Percentiles rank a stretch among this genome's conserved stretches.
These are phyloP conservation scores for Drosophila subobscura DNA, from an alignment of 1,140 invertebrate genomes.

Conservation along the genomic window DNA sequence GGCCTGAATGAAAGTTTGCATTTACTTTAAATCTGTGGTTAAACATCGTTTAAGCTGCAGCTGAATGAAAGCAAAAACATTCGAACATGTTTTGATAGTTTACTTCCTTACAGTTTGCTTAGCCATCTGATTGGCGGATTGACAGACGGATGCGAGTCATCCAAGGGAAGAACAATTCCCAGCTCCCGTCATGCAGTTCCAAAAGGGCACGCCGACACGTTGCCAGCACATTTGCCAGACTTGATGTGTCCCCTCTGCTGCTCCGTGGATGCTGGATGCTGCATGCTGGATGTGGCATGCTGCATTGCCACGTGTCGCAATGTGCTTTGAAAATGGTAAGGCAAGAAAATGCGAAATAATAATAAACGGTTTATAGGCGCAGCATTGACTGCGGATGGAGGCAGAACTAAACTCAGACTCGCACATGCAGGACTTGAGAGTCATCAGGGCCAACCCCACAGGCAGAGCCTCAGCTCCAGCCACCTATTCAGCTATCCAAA, in stretches of 20 bases:
- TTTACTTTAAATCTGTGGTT: too few species aligned
- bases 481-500: too few species aligned
- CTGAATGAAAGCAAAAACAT: neutral
- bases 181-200: constrained; percentile 30
- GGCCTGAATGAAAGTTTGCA: too few species aligned
- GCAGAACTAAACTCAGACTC: constrained; percentile 32
- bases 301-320: constrained; percentile 70
- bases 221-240: constrained; percentile 60
- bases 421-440: constrained; percentile 12
- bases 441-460: constrained; percentile 3
- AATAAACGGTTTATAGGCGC: constrained; percentile 69
- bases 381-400: constrained; percentile 39
- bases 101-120: constrained; percentile 20
- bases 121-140: constrained; percentile 53
- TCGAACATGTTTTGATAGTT: constrained; percentile 10
- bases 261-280: constrained; percentile 1
- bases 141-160: constrained; percentile 34
- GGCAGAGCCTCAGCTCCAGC: neutral
- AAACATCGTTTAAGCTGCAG: too few species aligned
- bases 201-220: constrained; percentile 43
- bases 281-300: neutral
- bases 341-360: constrained; percentile 68
- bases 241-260: constrained; percentile 1
- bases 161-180: constrained; percentile 10
- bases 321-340: constrained; percentile 42